These are phyloP conservation scores for Caenorhabditis inopinata DNA, from an alignment of 1,140 invertebrate genomes.

Conservation along the genomic window DNA sequence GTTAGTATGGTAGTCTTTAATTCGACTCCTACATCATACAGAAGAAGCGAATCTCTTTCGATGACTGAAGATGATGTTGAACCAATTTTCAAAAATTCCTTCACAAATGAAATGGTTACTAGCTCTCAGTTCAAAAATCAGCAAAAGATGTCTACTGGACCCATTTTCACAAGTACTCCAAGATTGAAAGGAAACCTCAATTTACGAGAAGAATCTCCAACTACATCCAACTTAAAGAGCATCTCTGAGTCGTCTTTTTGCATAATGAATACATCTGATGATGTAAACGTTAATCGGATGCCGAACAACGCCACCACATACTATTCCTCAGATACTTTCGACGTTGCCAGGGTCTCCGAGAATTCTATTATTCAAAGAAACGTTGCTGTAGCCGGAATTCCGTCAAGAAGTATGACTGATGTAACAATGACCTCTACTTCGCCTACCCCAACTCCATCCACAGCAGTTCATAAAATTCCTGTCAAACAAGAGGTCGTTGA, in stretches of 20 bases:
- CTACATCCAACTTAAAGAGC: not conserved
- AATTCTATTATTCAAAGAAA: no score
- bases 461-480: not conserved
- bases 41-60: not conserved
- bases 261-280: not conserved
- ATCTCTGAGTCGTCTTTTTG: not conserved
- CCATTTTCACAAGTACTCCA: not conserved
- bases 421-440: not conserved
- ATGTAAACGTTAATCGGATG: not conserved
- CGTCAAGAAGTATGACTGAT: not conserved
- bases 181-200: not conserved
- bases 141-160: not conserved
- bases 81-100: not conserved
- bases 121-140: not conserved
- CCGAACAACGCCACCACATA: not conserved
- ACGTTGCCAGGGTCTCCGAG: no score
- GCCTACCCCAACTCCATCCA: not conserved
- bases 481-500: not conserved
- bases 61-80: not conserved
- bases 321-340: not conserved
- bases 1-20: not conserved
- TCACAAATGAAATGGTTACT: not conserved
- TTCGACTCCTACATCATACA: not conserved
- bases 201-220: not conserved
- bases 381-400: not conserved